Conservation (phyloP, 2,113 vertebrate species). For the Galeopterus variegatus region DNA sequence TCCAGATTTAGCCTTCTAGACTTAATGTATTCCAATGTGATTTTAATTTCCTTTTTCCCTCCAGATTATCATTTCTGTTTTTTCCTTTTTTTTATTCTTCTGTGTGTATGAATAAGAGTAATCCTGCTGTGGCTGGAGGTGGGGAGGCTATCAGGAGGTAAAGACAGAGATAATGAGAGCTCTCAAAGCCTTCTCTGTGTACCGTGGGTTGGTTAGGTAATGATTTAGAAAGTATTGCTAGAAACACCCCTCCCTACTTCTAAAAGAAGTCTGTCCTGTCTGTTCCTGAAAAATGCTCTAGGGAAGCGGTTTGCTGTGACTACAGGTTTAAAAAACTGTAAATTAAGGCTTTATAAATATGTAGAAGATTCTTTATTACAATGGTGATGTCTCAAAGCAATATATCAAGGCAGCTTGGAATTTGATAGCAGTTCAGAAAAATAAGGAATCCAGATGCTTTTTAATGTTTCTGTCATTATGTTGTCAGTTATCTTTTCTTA, state of each 20-base stretch:
- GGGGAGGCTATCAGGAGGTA: neutral
- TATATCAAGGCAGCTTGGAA: neutral
- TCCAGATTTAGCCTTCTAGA: neutral
- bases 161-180: neutral
- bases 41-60: neutral
- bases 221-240: neutral
- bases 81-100: constrained; percentile 26
- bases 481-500: constrained; percentile 20
- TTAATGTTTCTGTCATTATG: constrained; percentile 28
- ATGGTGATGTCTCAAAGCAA: neutral
- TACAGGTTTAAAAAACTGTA: neutral
- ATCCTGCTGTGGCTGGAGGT: neutral
- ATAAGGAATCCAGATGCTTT: neutral
- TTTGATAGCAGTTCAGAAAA: neutral
- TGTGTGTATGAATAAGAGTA: neutral
- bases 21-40: neutral
- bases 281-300: neutral
- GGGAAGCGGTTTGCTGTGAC: neutral
- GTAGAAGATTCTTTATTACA: neutral
- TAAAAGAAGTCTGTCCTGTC: neutral
- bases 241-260: neutral
- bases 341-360: neutral
- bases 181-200: neutral
- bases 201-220: neutral
- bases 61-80: neutral